A percentile compares a stretch with the other conserved stretches of the same genome.
phyloP scores from a whole-genome alignment of 2,888 invertebrate genomes.

The Pseudococcus jackbeardsleyi region DNA sequence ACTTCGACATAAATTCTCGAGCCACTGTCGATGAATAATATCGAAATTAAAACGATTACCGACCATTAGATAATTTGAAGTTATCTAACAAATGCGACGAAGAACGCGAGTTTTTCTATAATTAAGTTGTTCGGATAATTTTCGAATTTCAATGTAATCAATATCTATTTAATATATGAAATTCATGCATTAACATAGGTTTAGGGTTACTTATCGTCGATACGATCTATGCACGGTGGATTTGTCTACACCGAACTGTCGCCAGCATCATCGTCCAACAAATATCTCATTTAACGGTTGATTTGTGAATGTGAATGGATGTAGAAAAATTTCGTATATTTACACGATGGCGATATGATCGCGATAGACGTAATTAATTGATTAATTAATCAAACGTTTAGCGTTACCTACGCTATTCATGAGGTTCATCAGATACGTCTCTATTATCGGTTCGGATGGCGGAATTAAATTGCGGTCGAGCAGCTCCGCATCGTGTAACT shows the following conservation, averaged over 20 bases:
- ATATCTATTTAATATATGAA: slow-evolving; percentile 44
- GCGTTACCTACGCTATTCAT: background rate
- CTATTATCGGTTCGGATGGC: background rate
- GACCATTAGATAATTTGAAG: slow-evolving; percentile 14
- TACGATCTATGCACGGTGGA: slow-evolving; percentile 3
- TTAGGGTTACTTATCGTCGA: slow-evolving; percentile 22
- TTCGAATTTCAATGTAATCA: slow-evolving; percentile 47
- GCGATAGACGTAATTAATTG: slow-evolving; percentile 47
- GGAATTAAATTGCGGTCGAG: slow-evolving; percentile 16
- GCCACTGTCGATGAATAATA: slow-evolving; percentile 7
- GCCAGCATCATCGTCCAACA: background rate
- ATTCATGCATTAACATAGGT: slow-evolving; percentile 31
- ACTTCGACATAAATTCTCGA: background rate
- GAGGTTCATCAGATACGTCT: background rate
- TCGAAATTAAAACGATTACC: slow-evolving; percentile 32
- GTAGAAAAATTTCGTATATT: slow-evolving; percentile 20
- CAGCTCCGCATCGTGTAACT: background rate
- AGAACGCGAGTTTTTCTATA: background rate
- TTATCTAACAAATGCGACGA: background rate
- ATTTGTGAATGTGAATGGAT: background rate
- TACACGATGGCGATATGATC: background rate
- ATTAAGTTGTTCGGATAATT: slow-evolving; percentile 40
- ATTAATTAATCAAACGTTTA: slow-evolving; percentile 48
- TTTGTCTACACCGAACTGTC: background rate
- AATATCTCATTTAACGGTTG: slow-evolving; percentile 25